phyloP scores from a whole-genome alignment of 2,888 invertebrate species.

The Serrognathus titanus region DNA sequence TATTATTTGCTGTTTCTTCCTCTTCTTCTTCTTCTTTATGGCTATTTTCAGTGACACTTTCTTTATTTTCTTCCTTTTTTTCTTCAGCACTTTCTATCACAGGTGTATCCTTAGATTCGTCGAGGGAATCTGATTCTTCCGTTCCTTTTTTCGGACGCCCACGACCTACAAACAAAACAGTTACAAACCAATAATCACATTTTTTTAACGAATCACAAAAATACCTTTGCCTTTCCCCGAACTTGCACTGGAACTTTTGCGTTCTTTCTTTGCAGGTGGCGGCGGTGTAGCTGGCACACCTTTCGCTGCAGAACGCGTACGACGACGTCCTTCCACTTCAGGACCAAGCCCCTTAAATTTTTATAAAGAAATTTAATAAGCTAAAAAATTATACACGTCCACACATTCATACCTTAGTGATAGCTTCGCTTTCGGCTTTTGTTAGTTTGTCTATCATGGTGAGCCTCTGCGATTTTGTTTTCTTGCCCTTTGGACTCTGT shows the following conservation, averaged over 20 bases:
- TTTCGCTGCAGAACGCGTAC: conserved; percentile 56
- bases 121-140: conserved; percentile 41
- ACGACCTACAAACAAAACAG: conserved; percentile 32
- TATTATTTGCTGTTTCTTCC: conserved; percentile 37
- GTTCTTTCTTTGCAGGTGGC: conserved; percentile 54
- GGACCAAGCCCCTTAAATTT: conserved; percentile 49
- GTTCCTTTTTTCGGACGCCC: conserved; percentile 43
- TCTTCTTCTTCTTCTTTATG: conserved; percentile 38
- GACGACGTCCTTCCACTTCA: conserved; percentile 55
- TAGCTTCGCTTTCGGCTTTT: conserved; percentile 53
- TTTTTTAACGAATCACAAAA: background rate
- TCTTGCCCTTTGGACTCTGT: conserved; percentile 49
- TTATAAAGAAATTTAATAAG: background rate
- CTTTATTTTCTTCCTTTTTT: conserved; percentile 24
- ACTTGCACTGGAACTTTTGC: conserved; percentile 32
- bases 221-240: conserved; percentile 34
- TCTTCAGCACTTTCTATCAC: conserved; percentile 31
- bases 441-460: conserved; percentile 49
- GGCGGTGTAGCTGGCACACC: conserved; percentile 54
- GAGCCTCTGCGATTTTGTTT: conserved; percentile 48
- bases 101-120: conserved; percentile 40
- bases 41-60: conserved; percentile 11
- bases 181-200: conserved; percentile 2
- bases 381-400: background rate
- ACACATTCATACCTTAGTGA: conserved; percentile 47